Base-by-base conservation (phyloP, 2,113 vertebrate genomes). In the Bubalus kerabau region DNA sequence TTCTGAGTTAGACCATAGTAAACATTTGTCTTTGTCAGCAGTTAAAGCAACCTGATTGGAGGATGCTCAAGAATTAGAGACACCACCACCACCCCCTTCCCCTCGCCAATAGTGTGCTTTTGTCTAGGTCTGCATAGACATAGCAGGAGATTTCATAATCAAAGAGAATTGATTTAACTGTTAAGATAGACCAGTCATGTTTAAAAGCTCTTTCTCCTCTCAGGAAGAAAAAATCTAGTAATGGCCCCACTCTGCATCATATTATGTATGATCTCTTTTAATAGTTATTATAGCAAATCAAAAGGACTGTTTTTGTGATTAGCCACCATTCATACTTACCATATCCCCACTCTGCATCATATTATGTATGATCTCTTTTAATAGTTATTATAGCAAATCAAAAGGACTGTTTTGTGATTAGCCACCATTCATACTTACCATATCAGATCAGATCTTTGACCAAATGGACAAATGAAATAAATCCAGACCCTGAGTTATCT, bases 21-120 rank as follows among this genome's bases (percentile, higher is more conserved):
- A 96, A 91, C 95, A 50, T 95, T 95, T 88, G 56, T 95, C 96
- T 92, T 87, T 97, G 95, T 96, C 95, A 92, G 96, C 90, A 71
- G 43, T 71, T 67, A 89, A 78, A 62, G 94, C 90, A 89, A 8
- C 2, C 1, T 46, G 71, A 89, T 81, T 40, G 54, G 83, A 95
- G 93, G 90, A 84, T 71, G 87, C 21, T 16, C n/a, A 48, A 32
- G 94, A 94, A 90, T 78, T 54, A 60, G 23, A 87, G 89, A 54
- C 54, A 30, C 46, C 24, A 21, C 48, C 30, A 32, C 30, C 46
- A 12, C 85, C 28, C n/a, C 13, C 52, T 13, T 3, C 54, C 9
- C 0, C 78, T 52, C 10, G 1, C 17, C 78, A 50, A 56, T 12
- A 1, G 60, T 80, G 67, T 43, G 87, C 89, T 90, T 96, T 91